phyloP scores from a whole-genome alignment of 64 coral and sea anemone species.

The Pocillopora damicornis region DNA sequence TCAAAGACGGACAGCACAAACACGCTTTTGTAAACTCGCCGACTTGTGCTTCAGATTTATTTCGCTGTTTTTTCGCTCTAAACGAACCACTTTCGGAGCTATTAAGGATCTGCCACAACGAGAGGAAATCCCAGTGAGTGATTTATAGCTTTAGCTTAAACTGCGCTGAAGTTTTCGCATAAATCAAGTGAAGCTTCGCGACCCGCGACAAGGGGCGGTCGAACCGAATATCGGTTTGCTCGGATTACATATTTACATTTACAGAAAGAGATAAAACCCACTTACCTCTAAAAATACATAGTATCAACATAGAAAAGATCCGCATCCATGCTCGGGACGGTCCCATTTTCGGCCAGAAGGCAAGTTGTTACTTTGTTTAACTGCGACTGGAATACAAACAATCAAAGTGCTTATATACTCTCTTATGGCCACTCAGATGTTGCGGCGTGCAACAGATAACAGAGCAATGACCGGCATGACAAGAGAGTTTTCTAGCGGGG shows the following conservation, averaged over 20 bases:
- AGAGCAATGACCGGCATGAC: slow-evolving; percentile 57
- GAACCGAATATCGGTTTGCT: slow-evolving; percentile 22
- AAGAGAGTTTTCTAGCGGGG: slow-evolving; percentile 35
- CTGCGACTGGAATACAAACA: slow-evolving; percentile 43
- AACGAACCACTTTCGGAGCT: slow-evolving; percentile 1
- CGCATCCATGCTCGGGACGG: neutral
- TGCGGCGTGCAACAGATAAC: slow-evolving; percentile 44
- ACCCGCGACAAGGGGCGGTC: slow-evolving; percentile 31
- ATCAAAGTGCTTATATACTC: slow-evolving; percentile 25
- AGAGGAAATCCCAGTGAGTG: slow-evolving; percentile 2
- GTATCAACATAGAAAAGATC: neutral
- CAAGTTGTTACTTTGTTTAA: neutral
- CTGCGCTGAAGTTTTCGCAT: slow-evolving; percentile 42
- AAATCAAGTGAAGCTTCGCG: slow-evolving; percentile 38
- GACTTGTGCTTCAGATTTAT: neutral
- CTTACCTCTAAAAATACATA: neutral
- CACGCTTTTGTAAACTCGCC: neutral
- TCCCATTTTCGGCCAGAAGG: slow-evolving; percentile 8
- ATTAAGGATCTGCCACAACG: neutral
- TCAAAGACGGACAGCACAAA: neutral
- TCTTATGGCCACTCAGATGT: slow-evolving; percentile 31
- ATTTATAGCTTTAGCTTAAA: slow-evolving; percentile 40
- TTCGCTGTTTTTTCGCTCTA: neutral
- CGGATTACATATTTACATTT: slow-evolving; percentile 44
- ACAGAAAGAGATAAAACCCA: slow-evolving; percentile 8